Evolutionary conservation across 2,113 vertebrate species (phyloP).

Genomic region (Amblyopsis rosae): DNA sequence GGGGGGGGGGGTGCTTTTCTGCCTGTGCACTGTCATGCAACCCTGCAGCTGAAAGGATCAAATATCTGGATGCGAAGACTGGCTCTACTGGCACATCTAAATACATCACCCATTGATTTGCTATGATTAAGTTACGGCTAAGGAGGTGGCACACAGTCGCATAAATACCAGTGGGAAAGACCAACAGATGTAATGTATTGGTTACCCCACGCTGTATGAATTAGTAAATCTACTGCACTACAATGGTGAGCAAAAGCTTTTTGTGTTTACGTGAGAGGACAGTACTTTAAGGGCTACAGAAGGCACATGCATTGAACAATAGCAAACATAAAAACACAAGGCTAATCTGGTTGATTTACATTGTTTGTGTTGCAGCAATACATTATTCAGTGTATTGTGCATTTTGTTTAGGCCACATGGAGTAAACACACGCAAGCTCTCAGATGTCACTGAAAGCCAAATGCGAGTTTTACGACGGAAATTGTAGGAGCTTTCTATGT

Average conservation of each 20-base stretch:
- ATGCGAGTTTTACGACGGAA: slow-evolving; percentile 54
- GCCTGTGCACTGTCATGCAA: not conserved
- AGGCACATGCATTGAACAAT: slow-evolving; percentile 1
- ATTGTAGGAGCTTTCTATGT: slow-evolving; percentile 29
- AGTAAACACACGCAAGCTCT: slow-evolving; percentile 25
- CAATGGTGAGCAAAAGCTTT: not conserved
- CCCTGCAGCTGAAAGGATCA: not conserved
- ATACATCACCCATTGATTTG: slow-evolving; percentile 45
- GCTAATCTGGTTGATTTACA: slow-evolving; percentile 4
- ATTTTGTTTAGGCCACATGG: not conserved
- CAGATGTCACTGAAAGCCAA: not conserved
- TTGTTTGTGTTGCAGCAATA: not conserved
- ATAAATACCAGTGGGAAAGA: slow-evolving; percentile 43
- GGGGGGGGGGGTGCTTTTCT: not conserved
- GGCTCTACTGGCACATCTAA: slow-evolving; percentile 33
- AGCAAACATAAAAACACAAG: not conserved
- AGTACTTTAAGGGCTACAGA: not conserved
- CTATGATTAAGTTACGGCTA: slow-evolving; percentile 54
- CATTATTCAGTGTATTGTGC: not conserved
- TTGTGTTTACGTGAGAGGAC: not conserved
- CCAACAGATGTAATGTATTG: slow-evolving; percentile 54
- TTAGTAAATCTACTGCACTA: slow-evolving; percentile 18
- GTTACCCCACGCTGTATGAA: not conserved
- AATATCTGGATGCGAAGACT: slow-evolving; percentile 10
- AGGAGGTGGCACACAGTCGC: slow-evolving; percentile 37